Evolutionary conservation across 2,888 invertebrate species (phyloP).

Genomic region (Eristalis intricaria): DNA sequence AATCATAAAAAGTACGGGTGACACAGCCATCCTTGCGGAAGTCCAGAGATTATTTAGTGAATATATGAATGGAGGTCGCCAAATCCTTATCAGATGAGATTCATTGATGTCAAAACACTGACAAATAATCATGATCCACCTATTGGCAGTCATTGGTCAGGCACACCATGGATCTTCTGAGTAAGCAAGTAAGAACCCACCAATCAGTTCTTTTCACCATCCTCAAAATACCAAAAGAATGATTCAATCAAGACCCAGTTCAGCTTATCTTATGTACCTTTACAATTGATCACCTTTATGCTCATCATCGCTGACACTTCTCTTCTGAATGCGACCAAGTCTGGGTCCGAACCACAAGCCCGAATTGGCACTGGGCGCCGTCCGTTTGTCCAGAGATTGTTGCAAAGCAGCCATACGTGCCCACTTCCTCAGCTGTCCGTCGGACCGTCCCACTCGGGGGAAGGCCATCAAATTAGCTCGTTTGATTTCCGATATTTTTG

Average conservation of each 20-base stretch:
- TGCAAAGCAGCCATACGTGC: slow-evolving; percentile 78
- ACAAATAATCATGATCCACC: too few species aligned
- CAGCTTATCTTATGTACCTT: slow-evolving; percentile 39
- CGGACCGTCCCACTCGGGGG: slow-evolving; percentile 81
- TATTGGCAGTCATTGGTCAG: too few species aligned
- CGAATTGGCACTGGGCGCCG: slow-evolving; percentile 80
- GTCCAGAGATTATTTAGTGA: too few species aligned
- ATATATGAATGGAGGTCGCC: too few species aligned
- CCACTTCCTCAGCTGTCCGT: slow-evolving; percentile 78
- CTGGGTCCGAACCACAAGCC: slow-evolving; percentile 88
- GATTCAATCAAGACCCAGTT: neutral
- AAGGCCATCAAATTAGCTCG: slow-evolving; percentile 81
- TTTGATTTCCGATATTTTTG: slow-evolving; percentile 78
- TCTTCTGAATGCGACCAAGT: slow-evolving; percentile 83
- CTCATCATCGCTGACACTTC: slow-evolving; percentile 65
- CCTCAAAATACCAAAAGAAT: neutral
- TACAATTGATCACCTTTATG: slow-evolving; percentile 73
- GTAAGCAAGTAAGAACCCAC: too few species aligned
- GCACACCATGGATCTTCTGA: too few species aligned
- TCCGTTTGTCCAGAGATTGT: slow-evolving; percentile 79
- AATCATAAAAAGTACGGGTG: too few species aligned
- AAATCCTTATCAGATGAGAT: too few species aligned
- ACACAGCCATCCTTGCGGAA: too few species aligned
- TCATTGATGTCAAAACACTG: too few species aligned
- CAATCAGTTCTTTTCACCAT: too few species aligned